Percentiles rank a stretch among this genome's conserved stretches.
phyloP scores from a whole-genome alignment of 2,888 invertebrate genomes.

The Athetis lepigone region DNA sequence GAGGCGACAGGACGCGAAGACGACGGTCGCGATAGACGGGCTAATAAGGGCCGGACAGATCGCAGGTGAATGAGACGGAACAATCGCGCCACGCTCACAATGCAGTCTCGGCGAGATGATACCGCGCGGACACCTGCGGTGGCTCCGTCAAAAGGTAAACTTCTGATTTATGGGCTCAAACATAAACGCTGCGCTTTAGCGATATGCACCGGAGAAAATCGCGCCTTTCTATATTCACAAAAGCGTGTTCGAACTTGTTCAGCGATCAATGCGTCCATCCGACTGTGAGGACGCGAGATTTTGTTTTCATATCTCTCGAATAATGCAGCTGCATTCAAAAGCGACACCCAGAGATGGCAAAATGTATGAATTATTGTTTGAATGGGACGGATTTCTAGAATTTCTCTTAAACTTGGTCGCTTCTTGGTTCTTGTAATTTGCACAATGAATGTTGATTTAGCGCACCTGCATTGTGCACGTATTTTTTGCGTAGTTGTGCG shows the following conservation, averaged over 20 bases:
- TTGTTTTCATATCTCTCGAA: slow-evolving; percentile 71
- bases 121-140: slow-evolving; percentile 81
- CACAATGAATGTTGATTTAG: slow-evolving; percentile 72
- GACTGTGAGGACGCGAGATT: slow-evolving; percentile 74
- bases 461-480: slow-evolving; percentile 57
- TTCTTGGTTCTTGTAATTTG: slow-evolving; percentile 68
- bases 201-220: slow-evolving; percentile 82
- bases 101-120: slow-evolving; percentile 72
- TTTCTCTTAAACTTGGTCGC: slow-evolving; percentile 56
- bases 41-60: slow-evolving; percentile 80
- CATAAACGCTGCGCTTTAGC: slow-evolving; percentile 70
- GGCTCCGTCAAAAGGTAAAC: slow-evolving; percentile 69
- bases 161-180: slow-evolving; percentile 82
- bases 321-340: slow-evolving; percentile 67
- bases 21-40: slow-evolving; percentile 69
- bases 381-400: slow-evolving; percentile 70
- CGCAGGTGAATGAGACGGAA: slow-evolving; percentile 81
- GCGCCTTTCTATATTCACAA: slow-evolving; percentile 77
- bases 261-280: slow-evolving; percentile 73
- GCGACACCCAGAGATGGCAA: slow-evolving; percentile 49
- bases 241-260: slow-evolving; percentile 72
- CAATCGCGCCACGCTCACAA: slow-evolving; percentile 72
- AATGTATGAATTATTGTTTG: slow-evolving; percentile 66
- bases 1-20: slow-evolving; percentile 71
- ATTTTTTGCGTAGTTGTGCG: slow-evolving; percentile 61